Evolutionary conservation across 2,888 invertebrate genomes (phyloP), one percentile per base, ranked within the genome.

Genomic region (Tillus elongatus): DNA sequence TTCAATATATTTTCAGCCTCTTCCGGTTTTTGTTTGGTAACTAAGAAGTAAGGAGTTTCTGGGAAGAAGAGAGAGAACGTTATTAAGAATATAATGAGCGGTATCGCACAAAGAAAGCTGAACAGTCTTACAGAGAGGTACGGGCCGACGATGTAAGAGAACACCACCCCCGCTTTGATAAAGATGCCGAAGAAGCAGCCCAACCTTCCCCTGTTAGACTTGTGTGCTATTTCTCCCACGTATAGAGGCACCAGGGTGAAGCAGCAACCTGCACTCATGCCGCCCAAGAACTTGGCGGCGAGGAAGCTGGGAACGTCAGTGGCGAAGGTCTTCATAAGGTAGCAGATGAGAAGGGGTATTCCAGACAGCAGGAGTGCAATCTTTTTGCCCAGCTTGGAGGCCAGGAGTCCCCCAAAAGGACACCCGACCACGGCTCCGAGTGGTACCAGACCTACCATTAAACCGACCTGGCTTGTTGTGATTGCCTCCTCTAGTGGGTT

Each of bases 271-370:
- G 30, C 32, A 13, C 40, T 30, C 2, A 47, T 2, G 1, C 49
- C 49, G 15, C 43, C 44, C n/a, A 49, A 33, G 37, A 49, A 41
- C 33, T 46, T 43, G 3, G 46, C 49, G 8, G 44, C 29, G 9
- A 40, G 39, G 32, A 44, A 49, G 6, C 42, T n/a, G 12, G 39
- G 37, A 8, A 45, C 30, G n/a, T 30, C 26, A 4, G 30, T 34
- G 4, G 45, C 41, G 27, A 43, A 33, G 6, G 37, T 31, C 10
- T 42, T 41, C 3, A 45, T 37, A 15, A 42, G 31, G 34, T 47
- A 44, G 10, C 44, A 41, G 2, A 41, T 15, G 3, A 49, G n/a
- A 19, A 43, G 29, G 8, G 49, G 47, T 10, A 41, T 9, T 10
- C 37, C 41, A 13, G 39, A 38, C 6, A 41, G 4, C 2, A 47